Evolutionary conservation across 2,888 invertebrate genomes (phyloP).

Genomic region (Hymenopus coronatus): DNA sequence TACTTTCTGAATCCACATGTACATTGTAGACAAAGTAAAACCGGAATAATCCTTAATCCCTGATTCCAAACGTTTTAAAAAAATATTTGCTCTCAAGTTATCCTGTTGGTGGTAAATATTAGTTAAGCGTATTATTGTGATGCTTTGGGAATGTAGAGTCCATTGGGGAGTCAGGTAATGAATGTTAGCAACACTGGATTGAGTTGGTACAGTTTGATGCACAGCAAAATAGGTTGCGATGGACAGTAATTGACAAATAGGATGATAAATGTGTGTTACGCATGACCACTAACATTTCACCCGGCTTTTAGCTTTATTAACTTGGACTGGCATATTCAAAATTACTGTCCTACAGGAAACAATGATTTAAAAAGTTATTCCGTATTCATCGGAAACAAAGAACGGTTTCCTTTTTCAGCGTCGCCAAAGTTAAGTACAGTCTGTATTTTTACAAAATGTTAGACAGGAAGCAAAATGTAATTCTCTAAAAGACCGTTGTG

Average conservation of each 20-base stretch:
- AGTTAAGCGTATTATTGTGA: neutral
- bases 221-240: neutral
- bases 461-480: too few species aligned
- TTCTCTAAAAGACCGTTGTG: too few species aligned
- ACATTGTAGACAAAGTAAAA: too few species aligned
- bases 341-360: neutral
- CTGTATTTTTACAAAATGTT: too few species aligned
- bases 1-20: too few species aligned
- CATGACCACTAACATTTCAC: neutral
- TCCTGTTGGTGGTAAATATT: too few species aligned
- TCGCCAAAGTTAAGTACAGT: neutral
- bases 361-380: neutral
- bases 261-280: neutral
- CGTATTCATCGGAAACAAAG: neutral
- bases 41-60: too few species aligned
- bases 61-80: too few species aligned
- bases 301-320: neutral
- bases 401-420: neutral
- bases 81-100: too few species aligned
- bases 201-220: neutral
- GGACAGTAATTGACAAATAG: neutral
- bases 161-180: neutral
- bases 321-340: neutral
- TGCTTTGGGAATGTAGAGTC: neutral
- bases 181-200: neutral